Conservation (phyloP, 1,140 invertebrate genomes). For the Solen grandis region DNA sequence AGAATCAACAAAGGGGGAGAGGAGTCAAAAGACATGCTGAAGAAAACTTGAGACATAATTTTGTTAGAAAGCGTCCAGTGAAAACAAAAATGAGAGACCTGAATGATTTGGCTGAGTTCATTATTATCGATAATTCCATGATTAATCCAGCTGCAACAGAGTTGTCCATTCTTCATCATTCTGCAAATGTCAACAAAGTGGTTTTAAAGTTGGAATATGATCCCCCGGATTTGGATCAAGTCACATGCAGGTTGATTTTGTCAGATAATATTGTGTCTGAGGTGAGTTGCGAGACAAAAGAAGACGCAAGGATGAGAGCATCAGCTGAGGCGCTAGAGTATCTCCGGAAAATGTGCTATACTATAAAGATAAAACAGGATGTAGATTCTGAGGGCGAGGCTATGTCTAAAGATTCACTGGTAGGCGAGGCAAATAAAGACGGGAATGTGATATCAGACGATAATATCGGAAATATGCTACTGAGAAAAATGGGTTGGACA, state of each 20-base stretch:
- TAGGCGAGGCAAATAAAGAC: slow-evolving; percentile 82
- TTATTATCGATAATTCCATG: slow-evolving; percentile 20
- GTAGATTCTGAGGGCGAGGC: slow-evolving; percentile 62
- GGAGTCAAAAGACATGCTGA: too few relatives aligned
- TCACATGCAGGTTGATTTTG: slow-evolving; percentile 60
- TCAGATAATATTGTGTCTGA: slow-evolving; percentile 59
- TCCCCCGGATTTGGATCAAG: slow-evolving; percentile 44
- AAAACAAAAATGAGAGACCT: background rate
- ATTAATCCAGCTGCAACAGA: background rate
- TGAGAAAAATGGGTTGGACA: slow-evolving; percentile 91
- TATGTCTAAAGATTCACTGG: slow-evolving; percentile 68
- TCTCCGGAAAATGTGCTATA: slow-evolving; percentile 70
- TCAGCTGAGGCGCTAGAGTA: slow-evolving; percentile 61
- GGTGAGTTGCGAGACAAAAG: slow-evolving; percentile 44
- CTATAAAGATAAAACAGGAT: slow-evolving; percentile 84
- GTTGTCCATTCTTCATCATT: slow-evolving; percentile 38
- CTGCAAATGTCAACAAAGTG: slow-evolving; percentile 53
- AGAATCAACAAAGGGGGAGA: too few relatives aligned
- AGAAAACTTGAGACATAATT: too few relatives aligned
- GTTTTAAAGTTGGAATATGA: slow-evolving; percentile 49
- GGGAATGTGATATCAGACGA: slow-evolving; percentile 75
- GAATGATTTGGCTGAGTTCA: slow-evolving; percentile 52
- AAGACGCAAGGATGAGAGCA: slow-evolving; percentile 62
- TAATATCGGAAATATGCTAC: slow-evolving; percentile 86
- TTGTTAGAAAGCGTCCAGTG: too few relatives aligned